These are phyloP conservation scores for Anguilla anguilla DNA, from an alignment of 2,797 vertebrate species.

Conservation along the genomic window DNA sequence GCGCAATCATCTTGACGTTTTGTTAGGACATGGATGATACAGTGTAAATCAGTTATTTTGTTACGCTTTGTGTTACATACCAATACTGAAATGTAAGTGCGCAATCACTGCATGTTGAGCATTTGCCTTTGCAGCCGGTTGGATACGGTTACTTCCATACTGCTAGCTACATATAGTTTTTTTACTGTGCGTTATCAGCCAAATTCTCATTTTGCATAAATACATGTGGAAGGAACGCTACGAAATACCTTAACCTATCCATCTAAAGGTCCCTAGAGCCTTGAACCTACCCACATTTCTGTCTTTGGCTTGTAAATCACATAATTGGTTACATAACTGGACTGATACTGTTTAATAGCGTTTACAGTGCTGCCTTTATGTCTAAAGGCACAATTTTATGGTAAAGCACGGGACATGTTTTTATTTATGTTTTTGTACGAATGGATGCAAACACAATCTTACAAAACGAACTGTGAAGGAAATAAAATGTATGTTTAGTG, in stretches of 20 bases:
- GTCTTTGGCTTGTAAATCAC: background rate
- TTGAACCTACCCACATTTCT: background rate
- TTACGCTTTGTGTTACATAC: background rate
- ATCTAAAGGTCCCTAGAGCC: background rate
- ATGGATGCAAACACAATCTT: background rate
- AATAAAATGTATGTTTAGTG: background rate
- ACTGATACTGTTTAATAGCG: background rate
- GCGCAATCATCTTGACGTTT: background rate
- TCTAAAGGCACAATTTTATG: background rate
- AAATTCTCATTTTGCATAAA: background rate
- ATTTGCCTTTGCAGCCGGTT: background rate
- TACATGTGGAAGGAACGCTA: background rate
- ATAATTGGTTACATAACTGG: conserved; percentile 16
- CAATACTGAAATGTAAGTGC: background rate
- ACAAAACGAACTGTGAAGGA: background rate
- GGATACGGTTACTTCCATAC: background rate
- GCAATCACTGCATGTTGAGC: background rate
- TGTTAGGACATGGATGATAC: background rate
- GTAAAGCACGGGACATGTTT: background rate
- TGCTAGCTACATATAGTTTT: background rate
- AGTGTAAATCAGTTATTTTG: background rate
- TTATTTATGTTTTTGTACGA: background rate
- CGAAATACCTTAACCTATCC: background rate
- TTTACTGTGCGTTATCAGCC: background rate
- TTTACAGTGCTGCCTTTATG: background rate